Evolutionary conservation across 2,113 vertebrate species (phyloP), one percentile per base, ranked within the genome.

Genomic region (Tichodroma muraria): DNA sequence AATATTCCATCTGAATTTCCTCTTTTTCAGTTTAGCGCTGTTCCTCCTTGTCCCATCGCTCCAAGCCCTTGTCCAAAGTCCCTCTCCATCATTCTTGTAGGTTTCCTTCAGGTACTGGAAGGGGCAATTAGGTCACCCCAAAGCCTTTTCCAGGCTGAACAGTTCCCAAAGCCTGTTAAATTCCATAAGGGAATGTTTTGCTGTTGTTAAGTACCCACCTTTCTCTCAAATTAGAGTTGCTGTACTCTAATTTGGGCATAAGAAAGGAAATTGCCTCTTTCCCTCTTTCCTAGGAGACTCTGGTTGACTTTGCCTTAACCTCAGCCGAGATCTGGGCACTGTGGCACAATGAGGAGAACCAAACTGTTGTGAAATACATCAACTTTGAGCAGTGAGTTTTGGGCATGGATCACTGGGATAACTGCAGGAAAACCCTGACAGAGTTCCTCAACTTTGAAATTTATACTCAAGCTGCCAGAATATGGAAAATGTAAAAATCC

Each of bases 331-430:
- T 99, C 90, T 99, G 99, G 99, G 99, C 97, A 2, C 96, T 99
- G 57, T 99, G 99, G 99, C 97, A 99, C 52, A 98, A 99, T 2
- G 98, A 99, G n/a, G 98, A 99, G 82, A 99, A 98, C 90, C 97
- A 98, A 68, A 98, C 98, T 0, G 90, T 98, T 33, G 98, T 99
- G 94, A 99, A 99, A 94, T 99, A 98, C 96, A 99, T 99, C 97
- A 99, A 98, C 97, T 99, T 99, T 84, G 99, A 99, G 81, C 98
- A 99, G 99, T 99, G 91, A 96, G 98, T 97, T 77, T 75, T 44
- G 15, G 35, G 18, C 5, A 10, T 12, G 21, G 9, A 7, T 76
- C 2, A 15, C 24, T 64, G 56, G 45, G 42, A 19, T 35, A 10
- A 16, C 33, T 63, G 42, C 20, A 14, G 22, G 30, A 59, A 69